Evolutionary conservation across 2,797 vertebrate genomes (phyloP), one percentile per base, ranked within the genome.

Genomic region (Benthosema pterotum): DNA sequence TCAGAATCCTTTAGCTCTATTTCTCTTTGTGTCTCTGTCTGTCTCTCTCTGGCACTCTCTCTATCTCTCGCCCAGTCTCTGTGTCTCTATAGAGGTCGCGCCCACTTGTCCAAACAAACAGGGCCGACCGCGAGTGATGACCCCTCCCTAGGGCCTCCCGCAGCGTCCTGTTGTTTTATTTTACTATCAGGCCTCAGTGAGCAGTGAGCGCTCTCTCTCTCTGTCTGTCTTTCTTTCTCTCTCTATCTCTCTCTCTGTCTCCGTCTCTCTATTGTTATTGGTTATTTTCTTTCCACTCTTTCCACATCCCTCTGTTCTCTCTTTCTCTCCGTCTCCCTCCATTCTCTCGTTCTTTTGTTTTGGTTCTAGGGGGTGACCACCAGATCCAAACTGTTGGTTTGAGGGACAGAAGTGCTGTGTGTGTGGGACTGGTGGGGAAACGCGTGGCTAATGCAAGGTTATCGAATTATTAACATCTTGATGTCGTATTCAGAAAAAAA

Each of bases 1-100:
- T 75, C 68, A 42, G 67, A 79, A 78, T 84, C 71, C 60, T 72
- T 69, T 73, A n/a, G 57, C 56, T 55, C 48, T 52, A 42, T 57
- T 15, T 13, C 14, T 53, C 17, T 52, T 19, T 52, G 13, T 28
- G 12, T 53, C 22, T 22, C 60, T 61, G 28, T 42, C 46, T 54
- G 65, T 28, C 47, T 62, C 60, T 68, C 48, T 65, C 52, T 42
- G 52, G 51, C 60, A 19, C 18, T 12, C 8, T 32, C 54, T 63
- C 11, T 32, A 18, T 71, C 64, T 58, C 62, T 47, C 48, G 60
- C 25, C 57, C 16, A 60, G 32, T 16, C 1, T 25, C 65, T 63
- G 13, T 63, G 71, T 25, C 19, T 46, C 16, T 60, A 43, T 49
- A 58, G 1, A 1, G 53, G n/a, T 60, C 42, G 51, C 47, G 17